Base-by-base conservation (phyloP, 2,888 invertebrate genomes). In the Agrotis puta region DNA sequence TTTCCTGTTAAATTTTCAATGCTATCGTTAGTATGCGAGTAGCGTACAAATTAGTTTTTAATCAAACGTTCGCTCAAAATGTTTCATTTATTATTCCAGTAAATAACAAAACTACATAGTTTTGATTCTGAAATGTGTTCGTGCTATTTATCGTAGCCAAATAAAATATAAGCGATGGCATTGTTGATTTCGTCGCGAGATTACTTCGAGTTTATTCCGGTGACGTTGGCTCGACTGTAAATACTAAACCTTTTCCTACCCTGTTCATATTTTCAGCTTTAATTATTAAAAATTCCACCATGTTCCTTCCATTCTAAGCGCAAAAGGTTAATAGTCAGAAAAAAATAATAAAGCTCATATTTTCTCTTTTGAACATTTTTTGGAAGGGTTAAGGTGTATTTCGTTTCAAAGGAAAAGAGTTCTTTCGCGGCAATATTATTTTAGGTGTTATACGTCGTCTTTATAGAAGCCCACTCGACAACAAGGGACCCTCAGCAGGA, bases 401-500 rank as follows among this genome's bases (percentile, higher is more conserved):
- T 79, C 27, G 20, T 64, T 64, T 58, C 64, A 65, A 27, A 58
- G 61, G 50, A 51, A 59, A 45, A 56, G 72, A 45, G 56, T 64
- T 65, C 45, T 33, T 72, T 63, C 4, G 20, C 24, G 14, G 47
- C 43, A 74, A 73, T 73, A 73, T 61, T 81, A 70, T 76, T 78
- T 77, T 76, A 79, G 71, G 69, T 81, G 77, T 74, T 78, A 75
- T 78, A 74, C 64, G 74, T 22, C 59, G 61, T 64, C 61, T 74
- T 70, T 77, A 66, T 74, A 70, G 67, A 57, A 64, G 70, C 43
- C 16, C 64, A 76, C 78, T 84, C 73, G 83, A 85, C 77, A 74
- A 84, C 81, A 85, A 77, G 77, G 84, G 82, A 81, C 86, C 88
- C 88, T 88, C 82, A 81, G 80, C 88, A 88, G 86, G 85, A 89